phyloP scores from a whole-genome alignment of 35 echinoderm and acorn worm species.

The Chiridota heheva region DNA sequence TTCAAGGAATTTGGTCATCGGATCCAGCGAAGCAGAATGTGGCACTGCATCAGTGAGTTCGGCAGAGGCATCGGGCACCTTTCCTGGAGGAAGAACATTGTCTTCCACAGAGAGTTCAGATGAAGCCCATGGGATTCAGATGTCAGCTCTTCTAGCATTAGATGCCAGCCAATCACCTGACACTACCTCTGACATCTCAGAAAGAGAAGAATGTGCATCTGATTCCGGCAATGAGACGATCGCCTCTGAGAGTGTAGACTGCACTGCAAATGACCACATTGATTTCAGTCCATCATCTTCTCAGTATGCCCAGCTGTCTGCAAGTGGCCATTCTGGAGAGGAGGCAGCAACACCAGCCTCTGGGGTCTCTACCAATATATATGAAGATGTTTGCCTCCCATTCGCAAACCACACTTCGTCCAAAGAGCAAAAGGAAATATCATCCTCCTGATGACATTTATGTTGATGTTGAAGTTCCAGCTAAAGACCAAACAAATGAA shows the following conservation, averaged over 20 bases:
- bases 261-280: slow-evolving; percentile 35
- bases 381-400: no score
- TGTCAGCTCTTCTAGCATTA: slow-evolving; percentile 85
- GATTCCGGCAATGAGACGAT: slow-evolving; percentile 99
- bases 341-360: neutral
- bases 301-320: slow-evolving; percentile 37
- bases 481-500: no score
- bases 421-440: no score
- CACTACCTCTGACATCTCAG: slow-evolving; percentile 13
- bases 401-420: no score
- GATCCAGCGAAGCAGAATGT: no score
- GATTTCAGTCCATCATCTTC: slow-evolving; percentile 48
- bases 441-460: no score
- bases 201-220: slow-evolving; percentile 68
- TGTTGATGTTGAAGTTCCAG: no score
- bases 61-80: no score
- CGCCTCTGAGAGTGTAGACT: slow-evolving; percentile 91
- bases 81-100: no score
- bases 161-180: slow-evolving; percentile 44
- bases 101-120: no score
- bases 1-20: no score
- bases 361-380: neutral
- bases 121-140: slow-evolving; percentile 89
- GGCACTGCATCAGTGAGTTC: no score
- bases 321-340: neutral